These are phyloP conservation scores for Drosophila nigromelanica DNA, from an alignment of 1,140 invertebrate genomes.

Conservation along the genomic window DNA sequence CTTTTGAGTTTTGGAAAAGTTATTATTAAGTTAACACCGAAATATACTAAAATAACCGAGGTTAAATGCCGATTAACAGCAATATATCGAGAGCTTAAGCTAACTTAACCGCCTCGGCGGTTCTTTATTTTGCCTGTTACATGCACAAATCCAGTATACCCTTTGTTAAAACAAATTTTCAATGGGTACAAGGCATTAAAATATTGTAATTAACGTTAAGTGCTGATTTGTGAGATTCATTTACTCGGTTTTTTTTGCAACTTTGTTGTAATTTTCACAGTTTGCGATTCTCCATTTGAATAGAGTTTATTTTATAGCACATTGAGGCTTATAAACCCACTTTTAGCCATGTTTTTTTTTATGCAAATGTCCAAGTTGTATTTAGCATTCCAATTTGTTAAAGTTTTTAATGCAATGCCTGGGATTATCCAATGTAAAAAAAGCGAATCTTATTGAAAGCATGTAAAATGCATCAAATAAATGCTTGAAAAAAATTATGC, in stretches of 20 bases:
- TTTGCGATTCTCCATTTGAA: slow-evolving; percentile 20
- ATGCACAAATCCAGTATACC: background rate
- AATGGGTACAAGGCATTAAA: slow-evolving; percentile 9
- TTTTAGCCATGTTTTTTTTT: slow-evolving; percentile 16
- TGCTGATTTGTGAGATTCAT: slow-evolving; percentile 65
- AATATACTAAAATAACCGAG: too few species aligned
- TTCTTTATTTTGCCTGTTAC: background rate
- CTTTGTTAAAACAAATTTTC: background rate
- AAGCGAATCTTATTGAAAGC: background rate
- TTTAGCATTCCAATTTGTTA: slow-evolving; percentile 11
- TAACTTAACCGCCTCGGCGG: too few species aligned
- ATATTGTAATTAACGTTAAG: slow-evolving; percentile 72
- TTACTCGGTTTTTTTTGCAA: slow-evolving; percentile 12
- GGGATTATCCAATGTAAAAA: background rate
- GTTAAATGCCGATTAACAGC: too few species aligned
- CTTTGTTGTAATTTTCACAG: background rate
- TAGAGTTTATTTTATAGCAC: slow-evolving; percentile 25
- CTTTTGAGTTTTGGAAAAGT: too few species aligned
- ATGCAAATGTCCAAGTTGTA: slow-evolving; percentile 6
- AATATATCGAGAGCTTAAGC: too few species aligned
- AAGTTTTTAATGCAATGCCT: slow-evolving; percentile 14
- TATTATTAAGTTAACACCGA: too few species aligned
- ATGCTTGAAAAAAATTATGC: background rate
- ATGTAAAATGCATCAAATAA: slow-evolving; percentile 15
- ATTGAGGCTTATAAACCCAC: slow-evolving; percentile 18